These are phyloP conservation scores for Leucopsar rothschildi DNA, from an alignment of 2,113 vertebrate genomes.

Conservation along the genomic window DNA sequence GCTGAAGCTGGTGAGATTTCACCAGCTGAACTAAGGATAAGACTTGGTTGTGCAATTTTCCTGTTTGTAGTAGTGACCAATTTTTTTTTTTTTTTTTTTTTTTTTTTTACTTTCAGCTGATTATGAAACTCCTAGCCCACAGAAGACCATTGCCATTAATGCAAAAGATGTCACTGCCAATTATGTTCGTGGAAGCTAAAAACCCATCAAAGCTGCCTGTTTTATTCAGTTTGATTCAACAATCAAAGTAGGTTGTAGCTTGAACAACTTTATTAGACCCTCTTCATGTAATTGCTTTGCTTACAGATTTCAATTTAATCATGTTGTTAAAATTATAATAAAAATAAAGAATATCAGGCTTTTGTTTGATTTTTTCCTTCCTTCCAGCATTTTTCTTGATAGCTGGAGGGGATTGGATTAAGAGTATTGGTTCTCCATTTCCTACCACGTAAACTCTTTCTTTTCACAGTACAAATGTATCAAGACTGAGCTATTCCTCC, in stretches of 20 bases:
- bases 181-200: constrained; percentile 37
- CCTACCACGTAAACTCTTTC: not conserved
- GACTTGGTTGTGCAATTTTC: not conserved
- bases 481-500: not conserved
- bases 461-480: not conserved
- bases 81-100: not conserved
- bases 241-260: constrained; percentile 61
- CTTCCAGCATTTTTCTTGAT: not conserved
- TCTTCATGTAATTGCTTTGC: constrained; percentile 64
- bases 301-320: constrained; percentile 50
- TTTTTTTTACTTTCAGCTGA: constrained; percentile 64
- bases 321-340: constrained; percentile 41
- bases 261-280: constrained; percentile 54
- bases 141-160: constrained; percentile 31
- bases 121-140: constrained; percentile 12
- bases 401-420: not conserved
- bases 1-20: not conserved
- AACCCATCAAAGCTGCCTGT: constrained; percentile 25
- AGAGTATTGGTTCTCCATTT: not conserved
- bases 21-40: not conserved
- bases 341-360: not conserved
- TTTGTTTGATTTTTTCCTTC: not conserved
- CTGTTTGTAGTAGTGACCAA: not conserved
- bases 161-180: constrained; percentile 11
- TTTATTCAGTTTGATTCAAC: constrained; percentile 57